Percentiles rank a stretch among this genome's conserved stretches.
phyloP scores from a whole-genome alignment of 2,888 invertebrate species.

The Stenodera caucasica region DNA sequence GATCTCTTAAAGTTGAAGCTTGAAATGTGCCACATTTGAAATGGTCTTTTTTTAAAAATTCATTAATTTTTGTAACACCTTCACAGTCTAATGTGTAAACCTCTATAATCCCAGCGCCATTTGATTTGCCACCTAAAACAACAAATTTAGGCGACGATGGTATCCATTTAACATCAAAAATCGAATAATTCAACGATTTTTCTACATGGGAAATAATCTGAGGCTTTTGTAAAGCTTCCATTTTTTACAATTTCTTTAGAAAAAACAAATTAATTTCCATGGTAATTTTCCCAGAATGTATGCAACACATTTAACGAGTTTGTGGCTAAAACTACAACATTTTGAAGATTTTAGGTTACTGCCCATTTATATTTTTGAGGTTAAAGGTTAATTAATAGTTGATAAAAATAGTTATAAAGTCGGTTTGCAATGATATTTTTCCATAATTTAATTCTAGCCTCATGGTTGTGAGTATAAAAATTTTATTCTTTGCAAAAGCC shows the following conservation, averaged over 20 bases:
- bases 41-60: constrained; percentile 78
- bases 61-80: constrained; percentile 69
- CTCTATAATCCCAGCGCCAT: constrained; percentile 83
- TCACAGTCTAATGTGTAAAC: constrained; percentile 77
- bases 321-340: not conserved
- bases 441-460: not conserved
- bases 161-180: constrained; percentile 95
- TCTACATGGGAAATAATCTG: constrained; percentile 89
- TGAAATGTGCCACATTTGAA: constrained; percentile 95
- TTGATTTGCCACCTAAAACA: constrained; percentile 81
- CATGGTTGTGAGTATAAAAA: constrained; percentile 60
- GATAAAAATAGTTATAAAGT: not conserved
- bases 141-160: constrained; percentile 93
- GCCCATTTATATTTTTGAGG: not conserved
- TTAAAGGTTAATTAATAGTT: not conserved
- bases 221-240: constrained; percentile 73
- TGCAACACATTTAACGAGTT: not conserved
- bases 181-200: constrained; percentile 77
- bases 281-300: constrained; percentile 1
- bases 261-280: constrained; percentile 19
- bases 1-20: constrained; percentile 77
- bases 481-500: constrained; percentile 89
- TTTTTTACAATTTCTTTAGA: constrained; percentile 35
- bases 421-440: not conserved
- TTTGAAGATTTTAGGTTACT: not conserved